These are phyloP conservation scores for Orussus abietinus DNA, from an alignment of 1,140 invertebrate species.

Conservation along the genomic window DNA sequence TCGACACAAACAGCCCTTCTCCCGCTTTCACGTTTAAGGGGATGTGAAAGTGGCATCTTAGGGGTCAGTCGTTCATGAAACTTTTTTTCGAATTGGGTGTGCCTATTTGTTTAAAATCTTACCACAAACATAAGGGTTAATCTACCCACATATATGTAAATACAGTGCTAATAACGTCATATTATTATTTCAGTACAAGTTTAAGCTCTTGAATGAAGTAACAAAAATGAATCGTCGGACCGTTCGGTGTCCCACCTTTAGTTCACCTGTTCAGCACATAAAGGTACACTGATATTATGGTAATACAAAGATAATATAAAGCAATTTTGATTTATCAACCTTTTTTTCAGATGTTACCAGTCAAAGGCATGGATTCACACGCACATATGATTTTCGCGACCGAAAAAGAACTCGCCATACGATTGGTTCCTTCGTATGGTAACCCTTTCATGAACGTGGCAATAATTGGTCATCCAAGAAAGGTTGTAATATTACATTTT, in stretches of 20 bases:
- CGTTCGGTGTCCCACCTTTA: slow-evolving; percentile 63
- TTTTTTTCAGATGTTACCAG: slow-evolving; percentile 30
- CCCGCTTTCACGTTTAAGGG: no score
- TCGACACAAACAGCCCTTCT: no score
- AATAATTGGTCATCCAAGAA: slow-evolving; percentile 61
- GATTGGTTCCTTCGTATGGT: slow-evolving; percentile 65
- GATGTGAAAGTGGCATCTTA: no score
- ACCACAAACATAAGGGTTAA: no score
- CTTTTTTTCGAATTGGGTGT: no score
- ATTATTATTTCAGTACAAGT: slow-evolving; percentile 59
- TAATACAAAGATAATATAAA: slow-evolving; percentile 17
- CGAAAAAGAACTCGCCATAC: slow-evolving; percentile 64
- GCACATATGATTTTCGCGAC: slow-evolving; percentile 64
- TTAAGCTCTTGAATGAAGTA: slow-evolving; percentile 61
- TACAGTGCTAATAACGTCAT: slow-evolving; percentile 10
- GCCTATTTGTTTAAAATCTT: no score
- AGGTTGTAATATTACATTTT: slow-evolving; percentile 37
- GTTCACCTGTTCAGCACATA: slow-evolving; percentile 56
- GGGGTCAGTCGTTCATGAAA: no score
- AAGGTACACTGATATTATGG: slow-evolving; percentile 41
- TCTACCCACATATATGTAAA: no score
- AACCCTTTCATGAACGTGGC: slow-evolving; percentile 69
- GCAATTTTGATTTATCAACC: slow-evolving; percentile 12
- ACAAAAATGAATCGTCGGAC: slow-evolving; percentile 63
- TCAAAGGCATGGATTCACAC: slow-evolving; percentile 41